Base-by-base conservation (phyloP, 2,888 invertebrate genomes). In the Nycteola revayana region DNA sequence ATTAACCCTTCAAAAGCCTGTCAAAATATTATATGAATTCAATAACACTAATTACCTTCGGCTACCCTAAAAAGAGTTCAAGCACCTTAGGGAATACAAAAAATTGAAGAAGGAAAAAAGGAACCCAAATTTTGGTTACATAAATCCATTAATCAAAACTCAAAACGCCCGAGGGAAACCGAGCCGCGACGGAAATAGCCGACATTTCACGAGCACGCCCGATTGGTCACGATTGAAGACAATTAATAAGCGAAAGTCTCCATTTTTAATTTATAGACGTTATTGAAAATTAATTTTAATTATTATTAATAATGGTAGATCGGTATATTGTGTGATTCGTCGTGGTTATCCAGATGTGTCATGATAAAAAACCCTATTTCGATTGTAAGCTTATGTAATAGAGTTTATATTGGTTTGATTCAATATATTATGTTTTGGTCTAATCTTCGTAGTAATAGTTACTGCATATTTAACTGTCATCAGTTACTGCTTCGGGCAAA, bases 91-190 rank as follows among this genome's bases (percentile, higher is more conserved):
- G 58, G 60, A 49, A 56, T 60, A 55, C 49, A 55, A 60, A 47
- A 60, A 60, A 63, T 58, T 56, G n/a, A n/a, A n/a, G n/a, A n/a
- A n/a, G n/a, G n/a, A n/a, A 56, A 61, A 60, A 50, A 38, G 53
- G 59, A 47, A 46, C 42, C 49, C 54, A 58, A 58, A 67, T 70
- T 71, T 70, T 60, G 66, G 53, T 62, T 67, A 65, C 61, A 58
- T 65, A 71, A 73, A 66, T 61, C 70, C 77, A 80, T 79, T 77
- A 77, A 78, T 80, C 78, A 80, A 72, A 59, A 49, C 51, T 60
- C 63, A 42, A 52, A 60, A 46, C 56, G 74, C 77, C 73, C 41
- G 61, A 56, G 66, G 75, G 67, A 60, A 43, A 36, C 36, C 47
- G 47, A 36, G 25, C 33, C 27, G 10, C 46, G 46, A 25, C 51